Base-by-base conservation (phyloP, 2,113 vertebrate species). In the Chionis minor region DNA sequence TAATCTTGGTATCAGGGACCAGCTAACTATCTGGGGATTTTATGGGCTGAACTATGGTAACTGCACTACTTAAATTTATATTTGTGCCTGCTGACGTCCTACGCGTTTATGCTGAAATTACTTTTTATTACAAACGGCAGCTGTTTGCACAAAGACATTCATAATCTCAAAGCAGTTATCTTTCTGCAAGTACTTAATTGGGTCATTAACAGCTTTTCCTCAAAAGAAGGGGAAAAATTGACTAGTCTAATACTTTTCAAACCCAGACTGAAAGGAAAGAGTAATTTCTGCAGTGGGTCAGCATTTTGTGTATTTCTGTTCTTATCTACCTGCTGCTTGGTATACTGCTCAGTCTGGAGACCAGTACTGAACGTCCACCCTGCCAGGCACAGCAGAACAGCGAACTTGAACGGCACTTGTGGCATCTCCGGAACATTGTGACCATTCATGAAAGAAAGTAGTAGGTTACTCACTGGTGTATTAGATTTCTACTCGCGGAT, bases 351-450 rank as follows among this genome's bases (percentile, higher is more conserved):
- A 72, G 81, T 63, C 94, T 96, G 93, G 85, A 97, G 96, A 96
- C 94, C 93, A 95, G 85, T 93, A 90, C 81, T 83, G 72, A 80
- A 65, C 18, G 69, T 65, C 92, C 67, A 96, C 97, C 97, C 96
- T 97, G 97, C 98, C 98, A 98, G 96, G 91, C 81, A 38, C 5
- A 96, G 95, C 94, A 93, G 98, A 98, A 98, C 98, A 97, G 98
- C 92, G 97, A 98, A 97, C 96, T 98, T 92, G 97, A 98, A 97
- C 96, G 98, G 94, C 96, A 96, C 88, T 77, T 82, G 71, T 71
- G 75, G 86, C 95, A 95, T 84, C 93, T 91, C 96, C 95, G 96
- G 83, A 97, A 91, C 90, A 61, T 77, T 97, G 92, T 93, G 97
- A 97, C 96, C 91, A 88, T 79, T 97, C 92, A 73, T 28, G 80